These are phyloP conservation scores for Nanorana parkeri DNA, from an alignment of 2,113 vertebrate genomes.

Conservation along the genomic window DNA sequence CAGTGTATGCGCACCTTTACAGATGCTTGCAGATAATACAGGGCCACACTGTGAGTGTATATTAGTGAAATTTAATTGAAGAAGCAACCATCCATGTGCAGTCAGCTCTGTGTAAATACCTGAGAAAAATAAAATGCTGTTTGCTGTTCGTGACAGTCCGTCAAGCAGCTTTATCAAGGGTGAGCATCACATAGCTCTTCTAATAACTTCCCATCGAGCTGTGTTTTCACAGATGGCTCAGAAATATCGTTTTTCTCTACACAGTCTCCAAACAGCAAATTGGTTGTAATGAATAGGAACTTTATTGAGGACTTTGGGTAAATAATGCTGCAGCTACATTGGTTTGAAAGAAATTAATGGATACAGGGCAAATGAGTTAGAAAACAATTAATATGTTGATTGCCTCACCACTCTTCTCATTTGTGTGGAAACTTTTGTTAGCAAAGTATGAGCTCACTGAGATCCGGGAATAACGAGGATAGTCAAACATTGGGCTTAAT, in stretches of 20 bases:
- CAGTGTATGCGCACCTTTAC: no score
- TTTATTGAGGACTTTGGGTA: background rate
- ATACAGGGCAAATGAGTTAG: background rate
- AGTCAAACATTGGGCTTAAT: no score
- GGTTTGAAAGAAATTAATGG: background rate
- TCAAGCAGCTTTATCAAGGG: slow-evolving; percentile 3
- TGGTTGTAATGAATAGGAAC: slow-evolving; percentile 6
- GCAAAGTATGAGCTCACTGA: no score
- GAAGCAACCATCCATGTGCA: background rate
- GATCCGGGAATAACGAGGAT: no score
- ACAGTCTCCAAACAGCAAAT: background rate
- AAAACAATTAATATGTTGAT: background rate
- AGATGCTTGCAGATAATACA: no score
- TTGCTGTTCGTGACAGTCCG: slow-evolving; percentile 7
- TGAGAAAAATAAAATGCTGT: background rate
- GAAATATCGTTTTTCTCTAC: slow-evolving; percentile 27
- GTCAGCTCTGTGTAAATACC: background rate
- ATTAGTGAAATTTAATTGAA: no score
- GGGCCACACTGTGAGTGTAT: no score
- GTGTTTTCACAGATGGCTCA: background rate
- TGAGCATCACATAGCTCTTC: background rate
- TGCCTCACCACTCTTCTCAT: no score
- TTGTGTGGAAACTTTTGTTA: background rate
- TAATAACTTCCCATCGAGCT: slow-evolving; percentile 4
- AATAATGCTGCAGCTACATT: background rate